Evolutionary conservation across 2,888 invertebrate genomes (phyloP).

Genomic region (Adelognathus sp.): DNA sequence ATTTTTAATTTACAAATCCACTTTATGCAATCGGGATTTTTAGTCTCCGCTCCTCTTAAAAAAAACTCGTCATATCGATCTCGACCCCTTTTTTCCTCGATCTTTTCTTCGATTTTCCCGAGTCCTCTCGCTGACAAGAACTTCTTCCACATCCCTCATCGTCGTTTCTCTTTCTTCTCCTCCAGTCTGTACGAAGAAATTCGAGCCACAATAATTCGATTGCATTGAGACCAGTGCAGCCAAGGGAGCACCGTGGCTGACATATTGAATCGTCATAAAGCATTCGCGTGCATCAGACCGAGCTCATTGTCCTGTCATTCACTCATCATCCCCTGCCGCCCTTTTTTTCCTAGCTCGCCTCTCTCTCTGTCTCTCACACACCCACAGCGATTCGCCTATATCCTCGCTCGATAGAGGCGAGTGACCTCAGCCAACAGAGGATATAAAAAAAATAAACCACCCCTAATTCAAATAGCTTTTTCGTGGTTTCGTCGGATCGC

Average conservation of each 20-base stretch:
- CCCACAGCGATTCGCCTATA: constrained; percentile 9
- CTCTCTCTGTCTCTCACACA: constrained; percentile 27
- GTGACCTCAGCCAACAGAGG: neutral
- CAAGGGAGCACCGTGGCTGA: constrained; percentile 62
- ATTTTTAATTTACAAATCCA: no score
- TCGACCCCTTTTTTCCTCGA: constrained; percentile 2
- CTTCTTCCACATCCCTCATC: constrained; percentile 11
- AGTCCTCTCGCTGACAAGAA: neutral
- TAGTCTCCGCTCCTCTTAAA: neutral
- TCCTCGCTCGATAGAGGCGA: neutral
- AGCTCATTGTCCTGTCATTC: constrained; percentile 81
- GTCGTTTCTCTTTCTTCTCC: constrained; percentile 32
- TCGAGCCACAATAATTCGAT: constrained; percentile 63
- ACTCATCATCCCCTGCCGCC: constrained; percentile 79
- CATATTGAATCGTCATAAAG: constrained; percentile 81
- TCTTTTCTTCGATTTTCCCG: neutral
- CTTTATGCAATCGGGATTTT: no score
- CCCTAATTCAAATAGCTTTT: constrained; percentile 73
- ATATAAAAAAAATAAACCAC: constrained; percentile 76
- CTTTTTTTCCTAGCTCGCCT: constrained; percentile 30
- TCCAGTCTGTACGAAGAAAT: constrained; percentile 70
- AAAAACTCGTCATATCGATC: neutral
- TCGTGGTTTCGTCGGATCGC: constrained; percentile 5
- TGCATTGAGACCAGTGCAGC: constrained; percentile 69
- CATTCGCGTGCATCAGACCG: constrained; percentile 78